Evolutionary conservation across 2,797 vertebrate species (phyloP).

Genomic region (Spinibarbus caldwelli): DNA sequence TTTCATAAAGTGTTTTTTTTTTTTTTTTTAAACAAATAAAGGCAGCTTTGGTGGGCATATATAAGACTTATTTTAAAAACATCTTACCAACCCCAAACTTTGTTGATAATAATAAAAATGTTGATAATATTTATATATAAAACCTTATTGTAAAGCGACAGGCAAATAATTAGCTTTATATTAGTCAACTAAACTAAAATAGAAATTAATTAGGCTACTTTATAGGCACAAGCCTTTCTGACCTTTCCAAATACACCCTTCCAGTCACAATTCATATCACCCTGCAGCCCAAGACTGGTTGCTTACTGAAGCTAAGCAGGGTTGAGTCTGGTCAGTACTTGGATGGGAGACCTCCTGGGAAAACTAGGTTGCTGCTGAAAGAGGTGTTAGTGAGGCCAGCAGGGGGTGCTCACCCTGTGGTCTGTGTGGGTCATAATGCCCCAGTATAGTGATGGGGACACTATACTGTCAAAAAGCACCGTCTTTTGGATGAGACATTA

Average conservation of each 20-base stretch:
- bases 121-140: background rate
- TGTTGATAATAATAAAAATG: background rate
- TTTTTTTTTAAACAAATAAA: background rate
- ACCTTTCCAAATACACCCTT: slow-evolving; percentile 17
- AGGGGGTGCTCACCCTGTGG: too few species aligned
- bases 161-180: background rate
- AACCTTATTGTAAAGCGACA: background rate
- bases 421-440: too few species aligned
- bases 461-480: too few species aligned
- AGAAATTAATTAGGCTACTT: slow-evolving; percentile 6
- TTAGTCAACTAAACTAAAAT: background rate
- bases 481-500: too few species aligned
- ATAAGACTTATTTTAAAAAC: background rate
- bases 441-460: too few species aligned
- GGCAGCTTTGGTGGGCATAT: background rate
- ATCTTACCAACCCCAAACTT: background rate
- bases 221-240: slow-evolving; percentile 4
- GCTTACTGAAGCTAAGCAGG: too few species aligned
- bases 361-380: too few species aligned
- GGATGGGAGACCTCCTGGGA: too few species aligned
- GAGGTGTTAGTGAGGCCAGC: too few species aligned
- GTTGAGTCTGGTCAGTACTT: too few species aligned
- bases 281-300: too few species aligned
- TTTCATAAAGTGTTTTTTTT: background rate
- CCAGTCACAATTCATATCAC: too few species aligned